phyloP scores from a whole-genome alignment of 2,113 vertebrate species.

The Psephotus haematonotus region DNA sequence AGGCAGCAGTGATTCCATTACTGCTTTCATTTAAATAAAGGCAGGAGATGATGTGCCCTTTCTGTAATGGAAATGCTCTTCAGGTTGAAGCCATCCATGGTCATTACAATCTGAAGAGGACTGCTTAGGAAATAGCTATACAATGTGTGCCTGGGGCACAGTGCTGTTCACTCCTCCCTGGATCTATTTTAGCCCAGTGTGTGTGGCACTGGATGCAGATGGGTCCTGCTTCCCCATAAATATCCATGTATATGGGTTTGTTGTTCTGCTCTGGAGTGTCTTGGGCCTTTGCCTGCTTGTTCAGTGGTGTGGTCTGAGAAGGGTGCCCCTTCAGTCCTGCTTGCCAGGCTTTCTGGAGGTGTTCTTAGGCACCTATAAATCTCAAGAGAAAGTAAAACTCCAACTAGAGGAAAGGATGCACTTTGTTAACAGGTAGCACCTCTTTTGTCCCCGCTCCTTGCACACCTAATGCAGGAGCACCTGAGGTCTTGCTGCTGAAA shows the following conservation, averaged over 20 bases:
- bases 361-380: neutral
- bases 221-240: neutral
- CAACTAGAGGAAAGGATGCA: neutral
- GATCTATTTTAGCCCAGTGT: accelerated
- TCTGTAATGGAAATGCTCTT: slow-evolving; percentile 58
- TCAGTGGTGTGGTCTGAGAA: neutral
- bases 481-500: neutral
- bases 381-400: neutral
- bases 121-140: neutral
- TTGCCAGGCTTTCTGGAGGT: neutral
- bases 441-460: neutral
- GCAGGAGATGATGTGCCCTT: slow-evolving; percentile 39
- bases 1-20: slow-evolving; percentile 55
- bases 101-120: slow-evolving; percentile 39
- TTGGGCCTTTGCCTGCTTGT: neutral
- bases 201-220: neutral
- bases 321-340: neutral
- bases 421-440: neutral
- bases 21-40: slow-evolving; percentile 51
- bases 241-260: neutral
- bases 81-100: slow-evolving; percentile 8
- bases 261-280: neutral
- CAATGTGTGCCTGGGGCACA: neutral
- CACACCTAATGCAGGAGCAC: accelerated
- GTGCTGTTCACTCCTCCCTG: neutral